Percentiles rank a stretch among this genome's conserved stretches.
Evolutionary conservation across 2,113 vertebrate genomes (phyloP).

Genomic region (Nibea albiflora): DNA sequence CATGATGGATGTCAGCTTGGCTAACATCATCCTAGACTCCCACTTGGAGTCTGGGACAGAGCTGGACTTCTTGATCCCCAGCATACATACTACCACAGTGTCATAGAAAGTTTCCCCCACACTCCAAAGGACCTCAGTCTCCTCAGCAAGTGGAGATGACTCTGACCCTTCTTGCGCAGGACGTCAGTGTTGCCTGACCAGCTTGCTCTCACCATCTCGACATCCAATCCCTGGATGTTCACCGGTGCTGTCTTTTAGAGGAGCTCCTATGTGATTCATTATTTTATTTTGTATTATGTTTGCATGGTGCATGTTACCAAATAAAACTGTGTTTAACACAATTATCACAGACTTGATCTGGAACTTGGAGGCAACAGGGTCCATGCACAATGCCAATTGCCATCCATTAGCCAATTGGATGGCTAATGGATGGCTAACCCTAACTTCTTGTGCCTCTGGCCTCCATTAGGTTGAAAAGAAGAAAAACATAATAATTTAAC

Average conservation of each 20-base stretch:
- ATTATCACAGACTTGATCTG: not conserved
- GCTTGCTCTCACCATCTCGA: too few relatives aligned
- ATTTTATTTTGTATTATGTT: not conserved
- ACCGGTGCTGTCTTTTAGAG: not conserved
- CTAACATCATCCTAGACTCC: too few relatives aligned
- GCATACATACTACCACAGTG: too few relatives aligned
- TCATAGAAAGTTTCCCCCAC: too few relatives aligned
- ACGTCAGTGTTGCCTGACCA: too few relatives aligned
- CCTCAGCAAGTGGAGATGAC: too few relatives aligned
- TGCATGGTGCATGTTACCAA: not conserved
- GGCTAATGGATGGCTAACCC: not conserved
- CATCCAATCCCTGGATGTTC: too few relatives aligned
- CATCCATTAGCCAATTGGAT: not conserved
- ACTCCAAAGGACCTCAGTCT: too few relatives aligned
- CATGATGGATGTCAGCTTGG: too few relatives aligned
- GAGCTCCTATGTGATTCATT: not conserved
- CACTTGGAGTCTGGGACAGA: too few relatives aligned
- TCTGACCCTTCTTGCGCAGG: too few relatives aligned
- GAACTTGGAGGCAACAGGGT: not conserved
- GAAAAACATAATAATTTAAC: not conserved
- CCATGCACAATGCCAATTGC: not conserved
- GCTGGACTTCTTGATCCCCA: too few relatives aligned
- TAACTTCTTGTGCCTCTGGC: not conserved
- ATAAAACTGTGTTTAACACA: not conserved
- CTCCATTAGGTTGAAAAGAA: not conserved